Conservation (phyloP, 2,888 invertebrate genomes). For the Epinotia nisella region DNA sequence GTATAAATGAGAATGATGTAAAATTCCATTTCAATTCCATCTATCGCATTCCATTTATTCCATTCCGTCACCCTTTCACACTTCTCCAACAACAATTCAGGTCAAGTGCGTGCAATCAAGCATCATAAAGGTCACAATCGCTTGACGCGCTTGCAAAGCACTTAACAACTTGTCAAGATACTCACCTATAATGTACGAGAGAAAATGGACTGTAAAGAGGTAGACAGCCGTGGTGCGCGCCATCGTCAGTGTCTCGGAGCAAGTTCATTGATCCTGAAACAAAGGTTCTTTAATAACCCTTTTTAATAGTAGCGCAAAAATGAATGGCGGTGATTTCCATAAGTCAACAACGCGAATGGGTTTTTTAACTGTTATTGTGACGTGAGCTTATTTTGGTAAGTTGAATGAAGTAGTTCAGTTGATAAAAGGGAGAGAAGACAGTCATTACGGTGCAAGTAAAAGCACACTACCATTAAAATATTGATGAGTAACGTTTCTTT, state of each 20-base stretch:
- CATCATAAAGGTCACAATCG: conserved; percentile 48
- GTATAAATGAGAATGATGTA: conserved; percentile 3
- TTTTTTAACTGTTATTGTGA: conserved; percentile 16
- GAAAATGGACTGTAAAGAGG: conserved; percentile 79
- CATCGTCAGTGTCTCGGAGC: conserved; percentile 64
- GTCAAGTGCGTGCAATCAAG: conserved; percentile 42
- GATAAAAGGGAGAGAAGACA: not conserved
- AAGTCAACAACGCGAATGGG: conserved; percentile 14
- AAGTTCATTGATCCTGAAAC: conserved; percentile 76
- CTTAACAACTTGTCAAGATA: conserved; percentile 43
- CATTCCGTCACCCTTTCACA: conserved; percentile 36
- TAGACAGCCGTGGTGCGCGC: conserved; percentile 67
- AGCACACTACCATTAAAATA: no score
- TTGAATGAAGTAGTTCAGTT: not conserved
- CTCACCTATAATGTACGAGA: conserved; percentile 80
- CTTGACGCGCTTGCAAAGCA: conserved; percentile 42
- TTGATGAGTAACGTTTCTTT: not conserved
- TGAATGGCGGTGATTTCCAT: conserved; percentile 31
- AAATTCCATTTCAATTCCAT: conserved; percentile 21
- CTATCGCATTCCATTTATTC: conserved; percentile 17
- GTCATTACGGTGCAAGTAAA: not conserved
- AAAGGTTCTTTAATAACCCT: conserved; percentile 70
- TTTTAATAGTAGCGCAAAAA: conserved; percentile 53
- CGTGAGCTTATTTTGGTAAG: conserved; percentile 24
- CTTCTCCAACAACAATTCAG: conserved; percentile 29